Base-by-base conservation (phyloP, 2,113 vertebrate genomes). In the Paratilapia polleni region DNA sequence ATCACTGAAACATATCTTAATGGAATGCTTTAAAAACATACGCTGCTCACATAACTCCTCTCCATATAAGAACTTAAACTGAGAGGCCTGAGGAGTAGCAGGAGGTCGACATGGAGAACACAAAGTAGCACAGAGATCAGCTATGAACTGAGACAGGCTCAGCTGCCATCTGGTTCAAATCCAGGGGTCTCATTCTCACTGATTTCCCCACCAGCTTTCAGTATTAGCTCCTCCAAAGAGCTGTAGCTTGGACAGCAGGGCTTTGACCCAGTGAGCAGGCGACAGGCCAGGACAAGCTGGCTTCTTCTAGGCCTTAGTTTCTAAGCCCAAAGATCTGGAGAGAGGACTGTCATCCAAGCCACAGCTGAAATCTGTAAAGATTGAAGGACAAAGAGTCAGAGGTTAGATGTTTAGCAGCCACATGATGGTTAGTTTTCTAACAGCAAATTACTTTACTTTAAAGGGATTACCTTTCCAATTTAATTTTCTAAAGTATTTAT, bases 111-210 rank as follows among this genome's bases (percentile, higher is more conserved):
- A 54, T 0, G 11, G 28, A 60, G 52, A 38, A 41, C 26, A 41
- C 52, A 5, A 83, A 78, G 41, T 64, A 85, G 76, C 76, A 47
- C 19, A 56, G 47, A 79, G 86, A 54, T 90, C 77, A 83, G 58
- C 64, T 74, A 34, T 73, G 68, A 73, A 54, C 68, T 73, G 68
- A 54, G 31, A 75, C 8, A 19, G 85, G 82, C 85, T 90, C 76
- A 11, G 36, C 24, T 87, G 54, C 89, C 87, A 87, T 91, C 80
- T 91, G 92, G 83, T 91, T 82, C 28, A 85, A 62, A 87, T 93
- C 88, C 83, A 88, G 73, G 14, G 70, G 73, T 90, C 76, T 91
- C 73, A 64, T 82, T 90, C 84, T 78, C 83, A 61, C 59, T 8
- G 75, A 84, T 86, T 82, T 60, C 70, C 70, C 73, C 74, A 85